Conservation (phyloP, 2,888 invertebrate species). For the Drosophila nr. perissopoda region DNA sequence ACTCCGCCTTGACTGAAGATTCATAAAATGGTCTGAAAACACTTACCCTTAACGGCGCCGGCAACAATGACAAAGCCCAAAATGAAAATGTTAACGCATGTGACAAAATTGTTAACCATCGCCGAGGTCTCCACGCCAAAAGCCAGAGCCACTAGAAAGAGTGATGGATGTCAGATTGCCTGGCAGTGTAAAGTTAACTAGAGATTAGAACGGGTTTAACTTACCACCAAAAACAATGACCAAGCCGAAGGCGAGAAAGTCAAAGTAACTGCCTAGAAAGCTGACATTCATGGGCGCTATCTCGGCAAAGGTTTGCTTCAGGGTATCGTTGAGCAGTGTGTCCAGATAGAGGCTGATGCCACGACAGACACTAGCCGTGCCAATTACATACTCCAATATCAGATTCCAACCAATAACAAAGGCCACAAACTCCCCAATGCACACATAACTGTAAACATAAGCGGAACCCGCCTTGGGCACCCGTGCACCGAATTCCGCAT, state of each 20-base stretch:
- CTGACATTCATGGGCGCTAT: constrained; percentile 87
- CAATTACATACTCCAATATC: constrained; percentile 93
- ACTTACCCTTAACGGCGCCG: constrained; percentile 88
- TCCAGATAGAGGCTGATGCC: constrained; percentile 92
- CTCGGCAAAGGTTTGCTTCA: constrained; percentile 88
- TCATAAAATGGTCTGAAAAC: not conserved
- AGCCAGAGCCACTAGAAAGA: constrained; percentile 87
- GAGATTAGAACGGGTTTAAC: constrained; percentile 22
- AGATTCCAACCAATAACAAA: constrained; percentile 97
- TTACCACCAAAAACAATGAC: constrained; percentile 89
- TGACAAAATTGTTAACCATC: constrained; percentile 91
- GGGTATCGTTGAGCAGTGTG: constrained; percentile 87
- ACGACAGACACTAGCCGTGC: constrained; percentile 90
- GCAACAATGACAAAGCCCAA: constrained; percentile 90
- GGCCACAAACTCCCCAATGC: constrained; percentile 94
- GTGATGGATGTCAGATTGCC: not conserved
- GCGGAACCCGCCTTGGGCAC: constrained; percentile 95
- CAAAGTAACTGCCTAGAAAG: constrained; percentile 89
- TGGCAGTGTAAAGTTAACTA: not conserved
- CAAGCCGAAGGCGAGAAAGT: constrained; percentile 89
- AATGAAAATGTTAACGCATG: constrained; percentile 89
- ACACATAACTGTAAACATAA: constrained; percentile 93
- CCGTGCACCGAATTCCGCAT: constrained; percentile 94
- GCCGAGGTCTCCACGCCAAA: constrained; percentile 93
- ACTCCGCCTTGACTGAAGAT: not conserved